phyloP scores from a whole-genome alignment of 1,140 invertebrate species.

The Chionoecetes opilio region DNA sequence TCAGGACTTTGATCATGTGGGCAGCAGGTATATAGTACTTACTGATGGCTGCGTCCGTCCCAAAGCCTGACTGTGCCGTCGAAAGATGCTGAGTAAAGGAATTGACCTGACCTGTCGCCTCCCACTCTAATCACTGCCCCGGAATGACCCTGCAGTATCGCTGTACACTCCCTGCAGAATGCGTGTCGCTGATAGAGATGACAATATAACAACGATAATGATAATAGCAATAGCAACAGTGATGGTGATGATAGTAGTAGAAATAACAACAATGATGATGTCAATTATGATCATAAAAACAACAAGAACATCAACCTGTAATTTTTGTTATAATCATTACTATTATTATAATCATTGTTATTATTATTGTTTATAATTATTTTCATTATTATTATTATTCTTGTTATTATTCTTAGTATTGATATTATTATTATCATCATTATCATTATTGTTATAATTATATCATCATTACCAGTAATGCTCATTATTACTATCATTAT shows the following conservation, averaged over 20 bases:
- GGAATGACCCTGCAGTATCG: conserved; percentile 46
- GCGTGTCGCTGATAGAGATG: neutral
- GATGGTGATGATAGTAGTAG: too few relatives aligned
- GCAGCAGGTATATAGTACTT: conserved; percentile 31
- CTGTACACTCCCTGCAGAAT: conserved; percentile 54
- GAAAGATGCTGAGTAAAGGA: conserved; percentile 71
- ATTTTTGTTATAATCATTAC: neutral
- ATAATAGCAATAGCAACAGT: too few relatives aligned
- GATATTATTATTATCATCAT: too few relatives aligned
- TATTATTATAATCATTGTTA: neutral
- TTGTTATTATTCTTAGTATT: too few relatives aligned
- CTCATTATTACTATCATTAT: neutral
- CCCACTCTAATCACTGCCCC: conserved; percentile 67
- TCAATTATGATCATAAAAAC: too few relatives aligned
- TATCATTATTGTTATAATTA: too few relatives aligned
- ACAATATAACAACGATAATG: too few relatives aligned
- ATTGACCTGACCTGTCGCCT: conserved; percentile 57
- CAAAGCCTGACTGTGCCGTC: conserved; percentile 69
- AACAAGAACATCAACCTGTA: too few relatives aligned
- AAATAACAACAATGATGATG: too few relatives aligned
- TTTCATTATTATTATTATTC: too few relatives aligned
- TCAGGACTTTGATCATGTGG: neutral
- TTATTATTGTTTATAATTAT: too few relatives aligned
- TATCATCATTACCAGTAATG: too few relatives aligned
- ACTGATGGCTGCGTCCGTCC: conserved; percentile 63